Evolutionary conservation across 1,140 invertebrate species (phyloP), one percentile per base, ranked within the genome.

Genomic region (Drosophila bocki): DNA sequence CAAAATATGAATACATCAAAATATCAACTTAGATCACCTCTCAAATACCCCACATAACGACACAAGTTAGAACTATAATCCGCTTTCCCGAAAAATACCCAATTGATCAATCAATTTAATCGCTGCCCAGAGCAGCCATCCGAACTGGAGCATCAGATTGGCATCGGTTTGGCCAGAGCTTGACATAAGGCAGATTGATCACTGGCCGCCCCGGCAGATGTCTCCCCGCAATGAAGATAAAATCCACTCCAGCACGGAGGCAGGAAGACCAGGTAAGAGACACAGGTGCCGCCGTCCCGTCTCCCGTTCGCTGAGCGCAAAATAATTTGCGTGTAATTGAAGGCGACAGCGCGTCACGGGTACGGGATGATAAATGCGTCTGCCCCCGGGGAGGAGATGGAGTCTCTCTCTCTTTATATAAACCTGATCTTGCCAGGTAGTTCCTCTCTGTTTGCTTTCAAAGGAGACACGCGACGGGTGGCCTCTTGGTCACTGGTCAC

Each of bases 171-270:
- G 51, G 54, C 33, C 56, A 42, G 47, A 12, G 67, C 57, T 53
- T 86, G 82, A 80, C 84, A 88, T 83, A 87, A 87, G 84, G 78
- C 82, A 87, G 84, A 87, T 87, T 83, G 84, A 87, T 87, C 80
- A 80, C 84, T 68, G 64, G 42, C 67, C 54, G 44, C 61, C 60
- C 39, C 33, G 72, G 59, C 60, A 68, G 76, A 78, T 61, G 53
- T 11, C 11, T 54, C 59, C 37, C 35, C 12, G 8, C 15, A 47
- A 39, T 45, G 26, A 22, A 54, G 67, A 70, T 70, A 68, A 63
- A 22, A 39, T 56, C 48, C 22, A 56, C 17, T 54, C n/a, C 53
- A 65, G 7, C 22, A 39, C 35, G 15, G 47, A 69, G 32, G 61
- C 7, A 17, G 48, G 48, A 51, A 19, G 22, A 11, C 32, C 68